Percentiles rank a stretch among this genome's conserved stretches.
phyloP scores from a whole-genome alignment of 2,888 invertebrate genomes.

The Euplagia quadripunctaria region DNA sequence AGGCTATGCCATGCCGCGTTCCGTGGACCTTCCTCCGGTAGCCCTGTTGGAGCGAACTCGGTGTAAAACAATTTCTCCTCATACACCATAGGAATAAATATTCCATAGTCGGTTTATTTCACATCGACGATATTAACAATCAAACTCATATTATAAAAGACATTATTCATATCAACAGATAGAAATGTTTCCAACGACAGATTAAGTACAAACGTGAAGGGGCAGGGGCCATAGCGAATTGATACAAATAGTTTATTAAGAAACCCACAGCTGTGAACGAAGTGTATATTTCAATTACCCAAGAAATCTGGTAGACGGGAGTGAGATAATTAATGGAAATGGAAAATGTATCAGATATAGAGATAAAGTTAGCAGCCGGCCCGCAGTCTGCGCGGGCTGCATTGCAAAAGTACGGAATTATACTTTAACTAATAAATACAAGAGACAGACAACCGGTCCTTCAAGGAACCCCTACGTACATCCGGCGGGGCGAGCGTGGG shows the following conservation, averaged over 20 bases:
- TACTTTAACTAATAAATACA: constrained; percentile 62
- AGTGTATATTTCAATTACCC: constrained; percentile 77
- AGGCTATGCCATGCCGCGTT: constrained; percentile 90
- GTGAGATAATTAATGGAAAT: constrained; percentile 84
- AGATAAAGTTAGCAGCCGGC: constrained; percentile 80
- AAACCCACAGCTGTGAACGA: constrained; percentile 74
- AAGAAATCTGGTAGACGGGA: constrained; percentile 63
- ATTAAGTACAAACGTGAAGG: constrained; percentile 68
- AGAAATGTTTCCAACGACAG: constrained; percentile 68
- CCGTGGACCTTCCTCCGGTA: constrained; percentile 83
- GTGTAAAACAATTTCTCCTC: constrained; percentile 36
- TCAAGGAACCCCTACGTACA: constrained; percentile 84
- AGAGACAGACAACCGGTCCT: constrained; percentile 77
- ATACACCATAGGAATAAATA: constrained; percentile 5
- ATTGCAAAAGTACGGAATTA: constrained; percentile 77
- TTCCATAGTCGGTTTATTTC: constrained; percentile 37
- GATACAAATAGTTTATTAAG: constrained; percentile 77
- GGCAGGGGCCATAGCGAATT: constrained; percentile 74
- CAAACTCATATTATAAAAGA: constrained; percentile 63
- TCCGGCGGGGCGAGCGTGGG: constrained; percentile 82
- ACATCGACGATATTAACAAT: constrained; percentile 41
- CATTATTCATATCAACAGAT: constrained; percentile 68
- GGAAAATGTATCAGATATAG: constrained; percentile 81
- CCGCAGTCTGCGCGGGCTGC: constrained; percentile 77
- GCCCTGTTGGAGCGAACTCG: constrained; percentile 67